These are phyloP conservation scores for Lochmaea crataegi DNA, from an alignment of 2,888 invertebrate genomes.

Conservation along the genomic window DNA sequence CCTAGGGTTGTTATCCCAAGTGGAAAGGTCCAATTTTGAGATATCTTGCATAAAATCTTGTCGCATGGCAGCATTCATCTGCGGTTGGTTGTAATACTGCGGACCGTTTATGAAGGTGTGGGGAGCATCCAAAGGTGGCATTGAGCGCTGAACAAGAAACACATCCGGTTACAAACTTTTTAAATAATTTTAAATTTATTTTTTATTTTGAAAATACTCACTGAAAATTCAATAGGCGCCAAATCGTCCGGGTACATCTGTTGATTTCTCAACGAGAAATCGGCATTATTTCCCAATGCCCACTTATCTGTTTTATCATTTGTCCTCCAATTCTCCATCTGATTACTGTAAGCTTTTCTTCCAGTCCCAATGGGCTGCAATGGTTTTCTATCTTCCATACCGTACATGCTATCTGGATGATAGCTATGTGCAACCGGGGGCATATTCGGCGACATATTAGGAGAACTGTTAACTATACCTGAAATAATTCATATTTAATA, in stretches of 20 bases:
- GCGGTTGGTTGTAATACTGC: constrained; percentile 52
- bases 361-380: constrained; percentile 83
- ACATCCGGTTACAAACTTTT: not conserved
- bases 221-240: constrained; percentile 67
- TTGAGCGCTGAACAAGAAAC: constrained; percentile 50
- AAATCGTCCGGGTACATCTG: constrained; percentile 64
- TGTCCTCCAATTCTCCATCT: constrained; percentile 48
- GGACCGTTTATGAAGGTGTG: constrained; percentile 59
- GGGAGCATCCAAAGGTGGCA: constrained; percentile 55
- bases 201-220: constrained; percentile 48
- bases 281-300: constrained; percentile 47
- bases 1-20: constrained; percentile 57
- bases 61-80: constrained; percentile 52
- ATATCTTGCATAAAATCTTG: constrained; percentile 59
- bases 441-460: constrained; percentile 64
- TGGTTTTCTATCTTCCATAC: constrained; percentile 69
- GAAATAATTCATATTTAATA: not conserved
- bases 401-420: constrained; percentile 43
- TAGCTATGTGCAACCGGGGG: constrained; percentile 38
- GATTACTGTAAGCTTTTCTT: constrained; percentile 70
- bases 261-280: constrained; percentile 54
- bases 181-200: not conserved
- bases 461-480: constrained; percentile 66
- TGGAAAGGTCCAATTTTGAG: constrained; percentile 57
- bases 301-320: constrained; percentile 45